Evolutionary conservation across 2,113 vertebrate species (phyloP).

Genomic region (Abramis brama): DNA sequence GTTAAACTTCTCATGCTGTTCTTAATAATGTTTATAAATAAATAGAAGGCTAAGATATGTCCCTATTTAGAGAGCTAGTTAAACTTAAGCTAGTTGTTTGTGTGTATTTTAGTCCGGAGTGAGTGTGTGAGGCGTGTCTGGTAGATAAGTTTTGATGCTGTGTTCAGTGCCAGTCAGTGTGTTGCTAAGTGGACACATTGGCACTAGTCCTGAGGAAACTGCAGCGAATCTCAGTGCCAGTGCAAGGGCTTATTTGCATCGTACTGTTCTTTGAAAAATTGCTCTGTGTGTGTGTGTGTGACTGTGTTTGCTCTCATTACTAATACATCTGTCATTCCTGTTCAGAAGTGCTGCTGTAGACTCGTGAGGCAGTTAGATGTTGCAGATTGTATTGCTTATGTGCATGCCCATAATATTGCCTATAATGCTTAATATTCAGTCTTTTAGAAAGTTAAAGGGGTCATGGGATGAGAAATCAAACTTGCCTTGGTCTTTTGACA

Average conservation of each 20-base stretch:
- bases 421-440: background rate
- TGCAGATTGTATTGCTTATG: background rate
- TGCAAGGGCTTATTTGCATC: slow-evolving; percentile 30
- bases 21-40: background rate
- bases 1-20: background rate
- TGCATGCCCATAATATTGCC: background rate
- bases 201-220: background rate
- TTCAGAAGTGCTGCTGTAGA: slow-evolving; percentile 11
- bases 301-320: slow-evolving; percentile 5
- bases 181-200: slow-evolving; percentile 27
- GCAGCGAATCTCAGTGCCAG: background rate
- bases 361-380: too few species aligned
- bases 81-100: background rate
- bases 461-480: too few species aligned
- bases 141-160: background rate
- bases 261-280: slow-evolving; percentile 24
- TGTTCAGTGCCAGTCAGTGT: slow-evolving; percentile 3
- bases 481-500: too few species aligned
- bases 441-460: too few species aligned
- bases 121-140: background rate
- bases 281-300: background rate
- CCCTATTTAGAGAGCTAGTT: background rate
- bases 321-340: background rate
- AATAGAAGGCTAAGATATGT: background rate
- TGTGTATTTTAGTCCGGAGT: background rate